Evolutionary conservation across 1,140 invertebrate genomes (phyloP).

Genomic region (Drosophila leontia): DNA sequence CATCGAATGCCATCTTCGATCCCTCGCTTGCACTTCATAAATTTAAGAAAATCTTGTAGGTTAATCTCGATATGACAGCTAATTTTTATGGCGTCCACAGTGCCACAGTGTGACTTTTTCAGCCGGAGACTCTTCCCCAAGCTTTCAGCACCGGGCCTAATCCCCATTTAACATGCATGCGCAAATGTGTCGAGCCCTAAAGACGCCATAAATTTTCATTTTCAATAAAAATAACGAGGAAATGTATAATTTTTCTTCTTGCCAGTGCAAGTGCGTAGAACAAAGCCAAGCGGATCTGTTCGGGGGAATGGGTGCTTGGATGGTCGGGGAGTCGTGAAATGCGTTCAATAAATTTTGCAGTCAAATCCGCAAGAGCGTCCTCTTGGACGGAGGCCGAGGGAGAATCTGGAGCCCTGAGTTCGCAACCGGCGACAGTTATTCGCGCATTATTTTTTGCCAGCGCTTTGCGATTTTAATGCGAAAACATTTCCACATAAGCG

Average conservation of each 20-base stretch:
- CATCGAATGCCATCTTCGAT: background rate
- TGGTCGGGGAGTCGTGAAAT: conserved; percentile 33
- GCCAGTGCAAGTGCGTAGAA: conserved; percentile 58
- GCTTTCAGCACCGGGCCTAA: conserved; percentile 50
- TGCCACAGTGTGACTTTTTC: background rate
- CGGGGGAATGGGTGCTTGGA: conserved; percentile 9
- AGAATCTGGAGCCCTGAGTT: conserved; percentile 6
- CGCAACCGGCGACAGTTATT: conserved; percentile 39
- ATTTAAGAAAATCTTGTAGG: conserved; percentile 30
- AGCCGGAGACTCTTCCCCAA: conserved; percentile 5
- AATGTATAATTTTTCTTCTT: conserved; percentile 50
- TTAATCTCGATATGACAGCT: conserved; percentile 67
- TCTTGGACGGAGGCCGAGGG: conserved; percentile 22
- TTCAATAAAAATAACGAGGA: conserved; percentile 73
- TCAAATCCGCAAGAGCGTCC: conserved; percentile 51
- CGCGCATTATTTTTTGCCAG: conserved; percentile 35
- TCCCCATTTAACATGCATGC: conserved; percentile 78
- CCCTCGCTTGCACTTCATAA: conserved; percentile 15
- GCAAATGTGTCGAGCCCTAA: conserved; percentile 78
- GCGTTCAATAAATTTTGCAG: conserved; percentile 78
- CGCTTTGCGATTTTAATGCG: conserved; percentile 55
- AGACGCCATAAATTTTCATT: conserved; percentile 80
- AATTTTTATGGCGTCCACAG: conserved; percentile 56
- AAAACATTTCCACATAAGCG: conserved; percentile 79
- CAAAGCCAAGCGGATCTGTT: conserved; percentile 34